Evolutionary conservation across 2,888 invertebrate species (phyloP).

Genomic region (Acanthoscelides obtectus): DNA sequence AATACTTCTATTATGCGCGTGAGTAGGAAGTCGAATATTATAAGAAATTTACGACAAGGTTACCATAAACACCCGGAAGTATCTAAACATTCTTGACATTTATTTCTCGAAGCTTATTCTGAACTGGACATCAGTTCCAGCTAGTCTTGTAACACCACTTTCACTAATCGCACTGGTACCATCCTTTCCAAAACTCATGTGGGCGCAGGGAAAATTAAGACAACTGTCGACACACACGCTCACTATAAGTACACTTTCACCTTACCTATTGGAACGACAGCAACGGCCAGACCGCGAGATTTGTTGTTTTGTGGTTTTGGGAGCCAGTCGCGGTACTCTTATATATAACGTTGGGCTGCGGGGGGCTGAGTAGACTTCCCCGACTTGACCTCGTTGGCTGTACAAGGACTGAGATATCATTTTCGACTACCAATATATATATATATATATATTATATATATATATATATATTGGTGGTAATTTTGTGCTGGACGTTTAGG

Average conservation of each 20-base stretch:
- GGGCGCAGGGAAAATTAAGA: neutral
- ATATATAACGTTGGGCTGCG: neutral
- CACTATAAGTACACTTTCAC: neutral
- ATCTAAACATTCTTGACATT: no score
- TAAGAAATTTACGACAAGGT: no score
- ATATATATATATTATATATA: no score
- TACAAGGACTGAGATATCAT: no score
- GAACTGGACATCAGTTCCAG: neutral
- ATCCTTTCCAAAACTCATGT: neutral
- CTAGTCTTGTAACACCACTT: neutral
- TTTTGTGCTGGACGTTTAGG: no score
- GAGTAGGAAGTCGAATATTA: no score
- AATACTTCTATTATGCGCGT: no score
- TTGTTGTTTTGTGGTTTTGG: neutral
- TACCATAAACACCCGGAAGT: no score
- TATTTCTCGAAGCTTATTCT: no score
- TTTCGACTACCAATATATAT: no score
- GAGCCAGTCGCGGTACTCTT: neutral
- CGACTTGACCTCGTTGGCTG: neutral
- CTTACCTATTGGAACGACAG: neutral
- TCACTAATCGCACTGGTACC: neutral
- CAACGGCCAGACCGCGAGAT: neutral
- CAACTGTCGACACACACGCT: neutral
- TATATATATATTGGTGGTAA: no score
- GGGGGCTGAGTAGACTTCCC: neutral